phyloP scores from a whole-genome alignment of 2,113 vertebrate genomes.

The Patagioenas fasciata region DNA sequence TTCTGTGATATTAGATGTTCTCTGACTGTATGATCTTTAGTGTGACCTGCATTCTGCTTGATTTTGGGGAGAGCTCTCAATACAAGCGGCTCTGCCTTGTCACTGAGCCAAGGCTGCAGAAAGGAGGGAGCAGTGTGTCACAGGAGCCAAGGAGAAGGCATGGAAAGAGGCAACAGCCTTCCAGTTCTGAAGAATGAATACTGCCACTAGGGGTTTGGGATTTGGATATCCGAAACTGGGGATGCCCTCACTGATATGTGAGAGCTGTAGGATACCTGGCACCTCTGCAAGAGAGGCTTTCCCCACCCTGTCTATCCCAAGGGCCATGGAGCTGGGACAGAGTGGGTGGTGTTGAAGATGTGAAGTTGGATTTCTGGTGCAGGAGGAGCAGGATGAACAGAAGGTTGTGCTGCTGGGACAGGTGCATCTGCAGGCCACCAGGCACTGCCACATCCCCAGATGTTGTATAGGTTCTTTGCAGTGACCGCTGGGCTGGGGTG shows the following conservation, averaged over 20 bases:
- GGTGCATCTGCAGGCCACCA: background rate
- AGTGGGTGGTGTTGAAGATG: background rate
- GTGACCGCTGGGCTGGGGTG: background rate
- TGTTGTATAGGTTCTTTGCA: background rate
- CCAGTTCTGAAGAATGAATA: background rate
- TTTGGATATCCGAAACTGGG: background rate
- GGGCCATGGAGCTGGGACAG: fast-evolving
- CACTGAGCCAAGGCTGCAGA: background rate
- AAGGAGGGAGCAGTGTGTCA: background rate
- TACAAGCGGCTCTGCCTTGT: background rate
- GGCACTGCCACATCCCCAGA: background rate
- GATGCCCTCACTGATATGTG: background rate
- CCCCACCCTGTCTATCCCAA: background rate
- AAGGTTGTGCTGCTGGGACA: background rate
- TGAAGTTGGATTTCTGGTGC: background rate
- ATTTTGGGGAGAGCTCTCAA: background rate
- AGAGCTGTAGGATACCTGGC: background rate
- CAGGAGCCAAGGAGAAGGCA: background rate
- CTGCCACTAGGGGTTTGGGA: background rate
- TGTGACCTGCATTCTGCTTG: background rate
- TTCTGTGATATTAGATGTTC: background rate
- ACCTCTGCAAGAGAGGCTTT: background rate
- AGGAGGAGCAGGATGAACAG: background rate
- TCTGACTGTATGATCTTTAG: background rate
- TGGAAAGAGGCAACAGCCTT: background rate